A percentile compares a stretch with the other conserved stretches of the same genome.
phyloP scores from a whole-genome alignment of 2,888 invertebrate species.

The Torymus aiolomorphi region DNA sequence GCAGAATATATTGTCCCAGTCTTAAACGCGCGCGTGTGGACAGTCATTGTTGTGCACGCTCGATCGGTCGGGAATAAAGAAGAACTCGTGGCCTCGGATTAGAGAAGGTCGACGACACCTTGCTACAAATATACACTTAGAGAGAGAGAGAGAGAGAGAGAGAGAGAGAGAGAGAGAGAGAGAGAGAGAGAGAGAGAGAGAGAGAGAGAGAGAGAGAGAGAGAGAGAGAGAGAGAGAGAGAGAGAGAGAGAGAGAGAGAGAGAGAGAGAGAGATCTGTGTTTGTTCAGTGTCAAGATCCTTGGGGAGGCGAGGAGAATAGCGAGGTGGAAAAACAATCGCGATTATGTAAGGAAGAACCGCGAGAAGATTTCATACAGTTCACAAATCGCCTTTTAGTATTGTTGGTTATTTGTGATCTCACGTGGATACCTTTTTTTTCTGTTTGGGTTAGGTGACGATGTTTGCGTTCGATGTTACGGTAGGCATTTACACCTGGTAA shows the following conservation, averaged over 20 bases:
- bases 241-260: not conserved
- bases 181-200: not conserved
- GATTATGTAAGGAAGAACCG: too few relatives aligned
- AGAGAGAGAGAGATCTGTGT: constrained; percentile 1
- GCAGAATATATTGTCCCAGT: not conserved
- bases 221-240: not conserved
- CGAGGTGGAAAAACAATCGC: too few relatives aligned
- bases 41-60: constrained; percentile 33
- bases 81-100: constrained; percentile 41
- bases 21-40: not conserved
- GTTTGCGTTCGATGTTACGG: too few relatives aligned
- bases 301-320: not conserved
- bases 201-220: not conserved
- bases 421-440: too few relatives aligned
- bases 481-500: too few relatives aligned
- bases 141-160: too few relatives aligned
- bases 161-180: too few relatives aligned
- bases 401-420: too few relatives aligned
- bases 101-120: constrained; percentile 57
- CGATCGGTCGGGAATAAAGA: constrained; percentile 51
- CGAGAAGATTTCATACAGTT: too few relatives aligned
- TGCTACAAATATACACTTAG: constrained; percentile 15
- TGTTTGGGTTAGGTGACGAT: too few relatives aligned
- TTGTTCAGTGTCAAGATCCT: constrained; percentile 48
- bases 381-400: too few relatives aligned